phyloP scores from a whole-genome alignment of 2,888 invertebrate genomes.

The Cerastis rubricosa region DNA sequence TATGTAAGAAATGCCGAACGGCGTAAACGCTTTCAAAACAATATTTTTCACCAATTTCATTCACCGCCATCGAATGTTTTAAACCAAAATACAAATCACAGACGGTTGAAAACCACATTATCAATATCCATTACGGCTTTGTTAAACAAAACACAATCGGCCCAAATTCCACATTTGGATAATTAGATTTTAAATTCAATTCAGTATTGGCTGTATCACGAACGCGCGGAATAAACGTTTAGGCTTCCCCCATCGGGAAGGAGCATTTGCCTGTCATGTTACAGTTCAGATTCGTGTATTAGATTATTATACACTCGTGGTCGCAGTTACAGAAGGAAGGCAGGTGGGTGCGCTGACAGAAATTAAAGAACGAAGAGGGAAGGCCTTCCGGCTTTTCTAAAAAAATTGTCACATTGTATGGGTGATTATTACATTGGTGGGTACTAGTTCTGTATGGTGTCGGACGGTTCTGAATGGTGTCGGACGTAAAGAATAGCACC shows the following conservation, averaged over 20 bases:
- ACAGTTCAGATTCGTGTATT: neutral
- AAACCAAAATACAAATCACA: constrained; percentile 18
- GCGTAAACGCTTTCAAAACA: too few relatives aligned
- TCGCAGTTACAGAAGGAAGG: too few relatives aligned
- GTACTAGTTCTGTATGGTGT: too few relatives aligned
- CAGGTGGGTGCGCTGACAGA: neutral
- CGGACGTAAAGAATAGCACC: too few relatives aligned
- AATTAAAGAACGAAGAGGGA: too few relatives aligned
- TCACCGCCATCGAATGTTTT: neutral
- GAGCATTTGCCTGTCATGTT: neutral
- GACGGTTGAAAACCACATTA: constrained; percentile 10
- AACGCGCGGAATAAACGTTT: neutral
- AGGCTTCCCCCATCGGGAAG: neutral
- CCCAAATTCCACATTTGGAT: constrained; percentile 18
- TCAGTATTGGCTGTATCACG: neutral
- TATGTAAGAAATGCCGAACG: too few relatives aligned
- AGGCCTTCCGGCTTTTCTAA: neutral
- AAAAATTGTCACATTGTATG: neutral
- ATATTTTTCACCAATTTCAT: neutral
- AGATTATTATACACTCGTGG: too few relatives aligned
- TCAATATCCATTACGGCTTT: constrained; percentile 28
- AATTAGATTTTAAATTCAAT: constrained; percentile 41
- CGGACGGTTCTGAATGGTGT: too few relatives aligned
- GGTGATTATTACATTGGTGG: too few relatives aligned
- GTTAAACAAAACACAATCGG: constrained; percentile 35